phyloP scores from a whole-genome alignment of 2,888 invertebrate genomes.

The Ophraella communa region DNA sequence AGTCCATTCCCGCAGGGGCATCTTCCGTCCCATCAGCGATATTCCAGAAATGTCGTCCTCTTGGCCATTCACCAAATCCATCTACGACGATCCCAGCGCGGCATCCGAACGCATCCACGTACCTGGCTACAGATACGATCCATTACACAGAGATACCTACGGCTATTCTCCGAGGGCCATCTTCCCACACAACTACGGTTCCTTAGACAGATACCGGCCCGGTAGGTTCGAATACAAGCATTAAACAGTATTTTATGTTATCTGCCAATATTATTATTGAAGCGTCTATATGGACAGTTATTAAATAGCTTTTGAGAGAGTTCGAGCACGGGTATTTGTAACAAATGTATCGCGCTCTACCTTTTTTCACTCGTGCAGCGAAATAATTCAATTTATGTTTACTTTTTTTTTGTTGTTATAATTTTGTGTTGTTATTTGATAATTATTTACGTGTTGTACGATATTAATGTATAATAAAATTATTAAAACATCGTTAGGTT shows the following conservation, averaged over 20 bases:
- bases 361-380: neutral
- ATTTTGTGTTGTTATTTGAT: conserved; percentile 40
- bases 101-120: conserved; percentile 85
- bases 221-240: conserved; percentile 69
- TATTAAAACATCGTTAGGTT: conserved; percentile 40
- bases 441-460: conserved; percentile 37
- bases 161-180: conserved; percentile 88
- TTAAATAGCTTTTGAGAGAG: conserved; percentile 39
- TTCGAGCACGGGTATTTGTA: conserved; percentile 42
- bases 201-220: conserved; percentile 81
- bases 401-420: conserved; percentile 31
- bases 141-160: conserved; percentile 88
- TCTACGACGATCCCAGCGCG: conserved; percentile 83
- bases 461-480: conserved; percentile 38
- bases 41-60: conserved; percentile 74
- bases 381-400: conserved; percentile 31
- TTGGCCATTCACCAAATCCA: conserved; percentile 84
- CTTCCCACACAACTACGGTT: conserved; percentile 84
- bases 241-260: conserved; percentile 37
- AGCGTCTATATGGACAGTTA: conserved; percentile 45
- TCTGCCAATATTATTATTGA: conserved; percentile 33
- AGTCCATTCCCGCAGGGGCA: conserved; percentile 68
- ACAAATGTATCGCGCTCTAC: conserved; percentile 9
- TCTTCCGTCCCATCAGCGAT: conserved; percentile 70
- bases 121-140: conserved; percentile 89